phyloP scores from a whole-genome alignment of 2,797 vertebrate species.

The Pseudocheirus occidentalis region DNA sequence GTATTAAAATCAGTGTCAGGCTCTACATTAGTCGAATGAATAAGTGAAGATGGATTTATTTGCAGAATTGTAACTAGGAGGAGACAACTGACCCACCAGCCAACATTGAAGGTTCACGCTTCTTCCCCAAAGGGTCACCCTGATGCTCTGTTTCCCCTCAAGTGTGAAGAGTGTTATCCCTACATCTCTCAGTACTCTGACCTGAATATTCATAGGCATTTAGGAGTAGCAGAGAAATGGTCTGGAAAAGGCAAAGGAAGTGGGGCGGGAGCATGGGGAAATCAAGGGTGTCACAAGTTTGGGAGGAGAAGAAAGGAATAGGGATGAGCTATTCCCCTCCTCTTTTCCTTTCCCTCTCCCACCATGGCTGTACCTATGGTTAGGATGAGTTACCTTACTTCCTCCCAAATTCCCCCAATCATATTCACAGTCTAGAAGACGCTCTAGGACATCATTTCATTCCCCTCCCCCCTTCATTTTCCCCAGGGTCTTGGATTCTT shows the following conservation, averaged over 20 bases:
- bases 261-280: too few relatives aligned
- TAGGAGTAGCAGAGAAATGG: neutral
- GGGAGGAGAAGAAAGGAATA: neutral
- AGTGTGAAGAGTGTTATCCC: neutral
- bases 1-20: neutral
- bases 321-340: neutral
- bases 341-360: neutral
- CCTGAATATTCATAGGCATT: neutral
- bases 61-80: neutral
- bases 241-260: neutral
- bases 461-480: neutral
- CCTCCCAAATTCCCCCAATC: neutral
- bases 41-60: neutral
- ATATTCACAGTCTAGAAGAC: neutral
- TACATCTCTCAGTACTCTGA: neutral
- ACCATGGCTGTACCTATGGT: neutral
- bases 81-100: neutral
- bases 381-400: neutral
- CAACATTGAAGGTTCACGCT: neutral
- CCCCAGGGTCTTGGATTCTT: neutral
- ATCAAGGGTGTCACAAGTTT: neutral
- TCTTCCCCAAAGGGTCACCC: neutral
- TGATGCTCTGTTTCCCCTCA: neutral
- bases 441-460: neutral
- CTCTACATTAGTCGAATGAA: slow-evolving; percentile 20